Evolutionary conservation across 2,113 vertebrate genomes (phyloP).

Genomic region (Neoarius graeffei): DNA sequence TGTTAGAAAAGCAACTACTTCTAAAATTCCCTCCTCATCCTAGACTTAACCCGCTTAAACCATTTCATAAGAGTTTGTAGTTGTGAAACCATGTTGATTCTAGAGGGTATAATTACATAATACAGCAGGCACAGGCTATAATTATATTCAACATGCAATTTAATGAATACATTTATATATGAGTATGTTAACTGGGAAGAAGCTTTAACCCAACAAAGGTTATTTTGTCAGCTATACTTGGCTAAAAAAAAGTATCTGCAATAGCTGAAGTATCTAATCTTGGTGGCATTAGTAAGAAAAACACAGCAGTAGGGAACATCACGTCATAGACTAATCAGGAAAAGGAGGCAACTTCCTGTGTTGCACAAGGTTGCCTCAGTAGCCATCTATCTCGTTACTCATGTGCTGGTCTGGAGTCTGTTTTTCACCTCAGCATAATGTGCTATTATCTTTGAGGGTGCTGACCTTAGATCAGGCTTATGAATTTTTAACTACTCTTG

Average conservation of each 20-base stretch:
- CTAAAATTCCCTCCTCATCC: not conserved
- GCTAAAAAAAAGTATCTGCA: constrained; percentile 1
- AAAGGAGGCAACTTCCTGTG: constrained; percentile 71
- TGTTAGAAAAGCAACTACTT: not conserved
- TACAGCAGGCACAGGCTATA: not conserved
- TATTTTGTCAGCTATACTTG: not conserved
- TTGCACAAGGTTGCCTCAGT: constrained; percentile 19
- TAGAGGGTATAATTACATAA: not conserved
- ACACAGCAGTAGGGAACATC: constrained; percentile 54
- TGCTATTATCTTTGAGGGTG: not conserved
- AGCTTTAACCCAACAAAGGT: not conserved
- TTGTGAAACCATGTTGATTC: not conserved
- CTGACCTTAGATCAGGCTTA: constrained; percentile 12
- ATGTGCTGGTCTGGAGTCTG: constrained; percentile 20
- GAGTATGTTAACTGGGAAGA: not conserved
- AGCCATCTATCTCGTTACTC: constrained; percentile 8
- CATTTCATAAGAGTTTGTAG: not conserved
- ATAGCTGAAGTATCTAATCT: constrained; percentile 9
- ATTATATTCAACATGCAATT: not conserved
- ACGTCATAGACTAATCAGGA: constrained; percentile 77
- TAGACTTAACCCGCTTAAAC: not conserved
- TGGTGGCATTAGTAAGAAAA: constrained; percentile 20
- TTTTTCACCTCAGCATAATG: not conserved
- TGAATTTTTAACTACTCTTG: not conserved
- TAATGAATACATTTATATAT: not conserved